Evolutionary conservation across 2,113 vertebrate genomes (phyloP).

Genomic region (Ceratotherium simum): DNA sequence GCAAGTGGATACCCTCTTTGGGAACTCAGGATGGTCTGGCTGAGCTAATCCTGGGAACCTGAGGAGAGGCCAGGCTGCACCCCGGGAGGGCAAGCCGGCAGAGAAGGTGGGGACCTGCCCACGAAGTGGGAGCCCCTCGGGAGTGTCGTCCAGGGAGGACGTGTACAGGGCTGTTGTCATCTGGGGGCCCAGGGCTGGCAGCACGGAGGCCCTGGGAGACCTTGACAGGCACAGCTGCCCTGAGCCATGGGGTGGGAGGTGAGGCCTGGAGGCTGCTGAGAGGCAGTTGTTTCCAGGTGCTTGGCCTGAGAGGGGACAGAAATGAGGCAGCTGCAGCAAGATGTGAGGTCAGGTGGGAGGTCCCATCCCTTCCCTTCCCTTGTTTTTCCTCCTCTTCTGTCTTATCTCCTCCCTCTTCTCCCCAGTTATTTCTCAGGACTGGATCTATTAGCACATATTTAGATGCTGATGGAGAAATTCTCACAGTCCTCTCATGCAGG

Average conservation of each 20-base stretch:
- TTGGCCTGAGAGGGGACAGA: neutral
- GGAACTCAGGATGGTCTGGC: neutral
- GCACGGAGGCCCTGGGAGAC: neutral
- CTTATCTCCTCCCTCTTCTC: neutral
- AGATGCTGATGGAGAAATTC: too few relatives aligned
- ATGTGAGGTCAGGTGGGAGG: neutral
- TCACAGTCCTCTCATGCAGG: too few relatives aligned
- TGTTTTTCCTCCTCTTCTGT: too few relatives aligned
- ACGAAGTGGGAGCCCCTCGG: rapidly evolving
- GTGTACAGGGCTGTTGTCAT: neutral
- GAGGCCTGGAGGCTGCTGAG: neutral
- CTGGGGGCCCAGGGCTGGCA: neutral
- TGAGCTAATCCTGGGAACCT: neutral
- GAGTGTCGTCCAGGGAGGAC: neutral
- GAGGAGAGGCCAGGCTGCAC: neutral
- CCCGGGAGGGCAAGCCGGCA: too few relatives aligned
- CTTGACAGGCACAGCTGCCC: neutral
- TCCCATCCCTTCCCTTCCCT: too few relatives aligned
- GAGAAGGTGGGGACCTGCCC: neutral
- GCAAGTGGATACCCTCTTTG: rapidly evolving
- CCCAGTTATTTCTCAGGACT: neutral
- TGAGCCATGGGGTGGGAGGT: neutral
- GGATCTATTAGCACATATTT: neutral
- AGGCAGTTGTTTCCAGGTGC: neutral
- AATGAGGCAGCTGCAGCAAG: too few relatives aligned